Evolutionary conservation across 2,888 invertebrate species (phyloP).

Genomic region (Epirrhoe tristata): DNA sequence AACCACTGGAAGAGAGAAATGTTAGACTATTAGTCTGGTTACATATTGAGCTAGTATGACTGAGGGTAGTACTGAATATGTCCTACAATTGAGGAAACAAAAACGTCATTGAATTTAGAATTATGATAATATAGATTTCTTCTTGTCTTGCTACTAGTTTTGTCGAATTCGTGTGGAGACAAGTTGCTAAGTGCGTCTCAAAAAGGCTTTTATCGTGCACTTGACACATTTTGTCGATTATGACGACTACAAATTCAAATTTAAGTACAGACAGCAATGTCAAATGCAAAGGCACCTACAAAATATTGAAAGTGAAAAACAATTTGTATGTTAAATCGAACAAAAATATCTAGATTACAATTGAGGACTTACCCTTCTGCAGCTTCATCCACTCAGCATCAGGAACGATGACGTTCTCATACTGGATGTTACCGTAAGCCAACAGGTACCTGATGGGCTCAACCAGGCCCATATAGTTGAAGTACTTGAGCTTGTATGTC

Average conservation of each 20-base stretch:
- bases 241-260: too few relatives aligned
- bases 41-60: background rate
- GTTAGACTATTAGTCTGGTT: background rate
- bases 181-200: too few relatives aligned
- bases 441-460: slow-evolving; percentile 58
- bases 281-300: too few relatives aligned
- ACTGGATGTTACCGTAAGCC: slow-evolving; percentile 55
- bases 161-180: too few relatives aligned
- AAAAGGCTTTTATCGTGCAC: too few relatives aligned
- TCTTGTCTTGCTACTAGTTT: too few relatives aligned
- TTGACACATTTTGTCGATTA: too few relatives aligned
- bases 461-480: slow-evolving; percentile 55
- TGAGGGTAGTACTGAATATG: background rate
- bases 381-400: slow-evolving; percentile 46
- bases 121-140: too few relatives aligned
- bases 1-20: slow-evolving; percentile 56
- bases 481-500: slow-evolving; percentile 55
- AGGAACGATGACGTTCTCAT: slow-evolving; percentile 50
- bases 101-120: too few relatives aligned
- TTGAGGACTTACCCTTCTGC: slow-evolving; percentile 44
- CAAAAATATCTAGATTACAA: background rate
- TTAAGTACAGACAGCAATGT: too few relatives aligned
- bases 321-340: background rate
- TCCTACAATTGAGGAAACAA: background rate
- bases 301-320: too few relatives aligned